phyloP scores from a whole-genome alignment of 2,113 vertebrate genomes.

The Rhinoderma darwinii region DNA sequence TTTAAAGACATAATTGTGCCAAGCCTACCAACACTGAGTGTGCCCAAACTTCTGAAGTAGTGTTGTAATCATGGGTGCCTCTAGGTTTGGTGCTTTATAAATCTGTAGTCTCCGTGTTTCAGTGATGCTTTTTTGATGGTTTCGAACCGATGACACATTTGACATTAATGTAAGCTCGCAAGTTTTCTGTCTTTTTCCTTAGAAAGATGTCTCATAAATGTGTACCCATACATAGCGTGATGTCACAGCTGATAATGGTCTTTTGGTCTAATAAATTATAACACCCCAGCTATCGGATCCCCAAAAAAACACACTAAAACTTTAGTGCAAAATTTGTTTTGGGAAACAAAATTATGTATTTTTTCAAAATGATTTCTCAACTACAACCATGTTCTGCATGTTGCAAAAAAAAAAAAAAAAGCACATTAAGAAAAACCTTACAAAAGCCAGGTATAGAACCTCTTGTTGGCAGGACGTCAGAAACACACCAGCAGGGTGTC shows the following conservation, averaged over 20 bases:
- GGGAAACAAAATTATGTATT: too few relatives aligned
- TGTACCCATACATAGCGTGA: too few relatives aligned
- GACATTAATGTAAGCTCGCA: not conserved
- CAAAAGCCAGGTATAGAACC: too few relatives aligned
- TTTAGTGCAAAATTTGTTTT: too few relatives aligned
- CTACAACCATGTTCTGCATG: too few relatives aligned
- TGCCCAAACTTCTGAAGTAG: constrained; percentile 94
- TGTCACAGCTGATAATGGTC: not conserved
- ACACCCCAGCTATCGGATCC: too few relatives aligned
- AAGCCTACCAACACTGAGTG: constrained; percentile 84
- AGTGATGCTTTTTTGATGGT: not conserved
- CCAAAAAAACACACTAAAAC: too few relatives aligned
- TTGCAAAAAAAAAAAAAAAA: too few relatives aligned
- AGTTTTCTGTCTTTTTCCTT: not conserved
- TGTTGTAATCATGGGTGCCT: not conserved
- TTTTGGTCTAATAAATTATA: not conserved
- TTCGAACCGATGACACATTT: not conserved
- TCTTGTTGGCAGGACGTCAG: too few relatives aligned
- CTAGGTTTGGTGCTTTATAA: not conserved
- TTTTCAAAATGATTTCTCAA: too few relatives aligned
- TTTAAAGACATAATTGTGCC: constrained; percentile 93
- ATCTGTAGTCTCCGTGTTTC: not conserved
- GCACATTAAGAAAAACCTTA: too few relatives aligned
- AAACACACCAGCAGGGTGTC: too few relatives aligned
- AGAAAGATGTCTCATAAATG: not conserved